These are phyloP conservation scores for Harpagus bidentatus DNA, from an alignment of 2,113 vertebrate genomes.

Conservation along the genomic window DNA sequence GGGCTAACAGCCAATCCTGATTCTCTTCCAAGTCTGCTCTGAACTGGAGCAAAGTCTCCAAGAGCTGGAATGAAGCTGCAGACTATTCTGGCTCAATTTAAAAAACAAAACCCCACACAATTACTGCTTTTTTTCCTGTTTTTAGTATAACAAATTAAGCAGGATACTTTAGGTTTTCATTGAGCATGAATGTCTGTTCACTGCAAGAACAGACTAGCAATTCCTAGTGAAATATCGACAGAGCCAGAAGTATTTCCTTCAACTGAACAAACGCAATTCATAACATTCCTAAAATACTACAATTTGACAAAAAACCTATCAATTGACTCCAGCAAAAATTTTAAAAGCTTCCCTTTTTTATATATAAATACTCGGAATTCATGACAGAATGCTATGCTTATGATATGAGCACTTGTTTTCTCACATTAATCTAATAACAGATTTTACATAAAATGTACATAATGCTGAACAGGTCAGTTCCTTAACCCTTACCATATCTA, in stretches of 20 bases:
- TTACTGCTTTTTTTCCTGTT: neutral
- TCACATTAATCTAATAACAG: neutral
- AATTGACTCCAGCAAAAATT: neutral
- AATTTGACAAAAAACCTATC: neutral
- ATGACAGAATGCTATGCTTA: neutral
- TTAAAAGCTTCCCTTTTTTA: neutral
- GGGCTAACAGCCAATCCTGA: neutral
- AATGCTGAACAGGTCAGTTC: neutral
- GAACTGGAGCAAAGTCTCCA: neutral
- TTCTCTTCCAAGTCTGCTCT: neutral
- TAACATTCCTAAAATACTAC: neutral
- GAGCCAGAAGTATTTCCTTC: neutral
- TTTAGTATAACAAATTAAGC: neutral
- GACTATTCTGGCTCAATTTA: neutral
- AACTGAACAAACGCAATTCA: neutral
- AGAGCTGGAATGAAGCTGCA: neutral
- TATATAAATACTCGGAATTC: neutral
- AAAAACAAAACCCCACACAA: neutral
- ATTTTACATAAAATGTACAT: neutral
- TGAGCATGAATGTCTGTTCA: neutral
- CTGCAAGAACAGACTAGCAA: neutral
- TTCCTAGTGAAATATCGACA: neutral
- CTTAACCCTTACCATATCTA: neutral
- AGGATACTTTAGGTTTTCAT: neutral
- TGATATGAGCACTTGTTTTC: neutral